Percentiles rank a stretch among this genome's conserved stretches.
Evolutionary conservation across 64 coral and sea anemone species (phyloP).

Genomic region (Actinia tenebrosa): DNA sequence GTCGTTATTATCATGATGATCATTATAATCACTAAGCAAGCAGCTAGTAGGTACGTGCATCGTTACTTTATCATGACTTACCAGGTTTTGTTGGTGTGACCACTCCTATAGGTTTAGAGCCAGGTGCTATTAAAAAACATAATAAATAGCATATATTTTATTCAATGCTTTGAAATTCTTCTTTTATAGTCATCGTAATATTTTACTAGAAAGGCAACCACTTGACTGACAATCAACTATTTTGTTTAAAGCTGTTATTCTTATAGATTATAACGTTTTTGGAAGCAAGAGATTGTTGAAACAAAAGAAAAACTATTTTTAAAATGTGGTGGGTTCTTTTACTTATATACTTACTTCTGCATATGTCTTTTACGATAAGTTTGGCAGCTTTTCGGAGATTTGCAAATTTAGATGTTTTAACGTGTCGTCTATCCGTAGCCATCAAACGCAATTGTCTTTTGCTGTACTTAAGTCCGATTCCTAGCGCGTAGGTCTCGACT

Average conservation of each 20-base stretch:
- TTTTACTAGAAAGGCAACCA: too few species aligned
- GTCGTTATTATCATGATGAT: too few species aligned
- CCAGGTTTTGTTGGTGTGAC: constrained; percentile 42
- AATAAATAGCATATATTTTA: not conserved
- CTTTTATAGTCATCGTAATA: too few species aligned
- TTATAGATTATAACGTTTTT: too few species aligned
- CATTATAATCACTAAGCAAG: too few species aligned
- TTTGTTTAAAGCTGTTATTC: too few species aligned
- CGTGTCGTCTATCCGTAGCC: constrained; percentile 50
- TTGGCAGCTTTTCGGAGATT: constrained; percentile 42
- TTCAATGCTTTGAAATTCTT: too few species aligned
- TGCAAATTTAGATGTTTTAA: constrained; percentile 85
- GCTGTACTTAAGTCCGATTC: constrained; percentile 71
- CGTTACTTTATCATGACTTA: not conserved
- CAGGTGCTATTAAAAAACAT: constrained; percentile 29
- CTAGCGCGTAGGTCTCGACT: constrained; percentile 69
- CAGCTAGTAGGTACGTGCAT: not conserved
- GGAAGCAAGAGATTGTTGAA: too few species aligned
- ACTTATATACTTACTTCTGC: constrained; percentile 51
- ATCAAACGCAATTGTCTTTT: constrained; percentile 67
- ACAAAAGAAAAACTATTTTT: too few species aligned
- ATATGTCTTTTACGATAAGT: constrained; percentile 61
- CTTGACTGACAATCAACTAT: too few species aligned
- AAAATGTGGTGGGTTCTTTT: too few species aligned
- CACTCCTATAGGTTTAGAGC: constrained; percentile 34